Percentiles rank a stretch among this genome's conserved stretches.
Conservation (phyloP, 2,888 invertebrate species). For the Nephrotoma flavescens region DNA sequence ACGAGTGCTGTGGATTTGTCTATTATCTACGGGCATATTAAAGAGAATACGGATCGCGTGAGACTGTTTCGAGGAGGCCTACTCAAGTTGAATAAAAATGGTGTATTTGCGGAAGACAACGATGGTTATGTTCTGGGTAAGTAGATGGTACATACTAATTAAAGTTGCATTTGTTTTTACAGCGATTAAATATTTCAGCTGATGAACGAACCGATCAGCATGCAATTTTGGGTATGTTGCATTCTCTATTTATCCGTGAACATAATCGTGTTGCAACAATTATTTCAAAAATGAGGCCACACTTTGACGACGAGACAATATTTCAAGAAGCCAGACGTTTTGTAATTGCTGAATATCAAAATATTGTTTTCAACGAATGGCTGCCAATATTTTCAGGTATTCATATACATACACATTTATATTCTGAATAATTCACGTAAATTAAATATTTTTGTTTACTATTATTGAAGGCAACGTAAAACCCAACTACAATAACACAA, state of each 20-base stretch:
- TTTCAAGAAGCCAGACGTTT: conserved; percentile 37
- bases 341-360: conserved; percentile 35
- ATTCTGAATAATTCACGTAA: conserved; percentile 16
- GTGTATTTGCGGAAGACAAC: conserved; percentile 30
- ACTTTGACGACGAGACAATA: conserved; percentile 35
- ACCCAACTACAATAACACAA: conserved; percentile 2
- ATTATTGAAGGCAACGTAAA: neutral
- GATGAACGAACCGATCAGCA: conserved; percentile 34
- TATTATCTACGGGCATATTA: conserved; percentile 56
- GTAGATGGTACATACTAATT: neutral
- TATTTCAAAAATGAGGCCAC: conserved; percentile 34
- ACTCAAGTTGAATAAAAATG: neutral
- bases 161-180: neutral
- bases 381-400: conserved; percentile 34
- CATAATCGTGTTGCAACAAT: conserved; percentile 35
- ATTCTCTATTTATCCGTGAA: conserved; percentile 35
- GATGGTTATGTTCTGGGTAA: conserved; percentile 32
- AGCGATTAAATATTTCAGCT: conserved; percentile 29
- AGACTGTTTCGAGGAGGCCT: neutral
- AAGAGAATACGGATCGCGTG: neutral
- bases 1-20: conserved; percentile 54
- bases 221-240: conserved; percentile 32
- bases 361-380: conserved; percentile 39
- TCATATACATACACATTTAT: conserved; percentile 24
- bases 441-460: neutral